phyloP scores from a whole-genome alignment of 23 tunicate genomes.

The Aplidium turbinatum region DNA sequence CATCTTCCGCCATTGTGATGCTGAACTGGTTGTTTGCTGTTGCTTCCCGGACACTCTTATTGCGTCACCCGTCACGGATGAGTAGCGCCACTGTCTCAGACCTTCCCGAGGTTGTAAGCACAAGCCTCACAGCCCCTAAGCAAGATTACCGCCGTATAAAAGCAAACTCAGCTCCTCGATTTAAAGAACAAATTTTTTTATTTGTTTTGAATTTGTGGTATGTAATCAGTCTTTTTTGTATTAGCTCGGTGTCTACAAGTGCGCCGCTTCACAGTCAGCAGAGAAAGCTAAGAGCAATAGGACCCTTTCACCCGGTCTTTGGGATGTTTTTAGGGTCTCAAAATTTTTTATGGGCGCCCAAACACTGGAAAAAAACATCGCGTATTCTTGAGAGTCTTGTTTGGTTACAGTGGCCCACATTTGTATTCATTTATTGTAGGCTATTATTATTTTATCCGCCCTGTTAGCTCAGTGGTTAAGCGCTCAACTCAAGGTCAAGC shows the following conservation, averaged over 20 bases:
- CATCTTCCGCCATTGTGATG: constrained; percentile 29
- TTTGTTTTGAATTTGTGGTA: constrained; percentile 1
- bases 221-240: background rate
- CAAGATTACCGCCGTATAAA: constrained; percentile 36
- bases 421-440: no score
- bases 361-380: no score
- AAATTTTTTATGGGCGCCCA: no score
- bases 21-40: constrained; percentile 28
- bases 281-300: no score
- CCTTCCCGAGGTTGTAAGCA: constrained; percentile 44
- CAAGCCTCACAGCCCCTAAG: constrained; percentile 37
- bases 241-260: background rate
- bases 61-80: constrained; percentile 38
- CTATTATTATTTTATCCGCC: no score
- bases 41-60: constrained; percentile 36
- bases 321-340: no score
- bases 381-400: no score
- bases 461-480: no score
- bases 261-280: no score
- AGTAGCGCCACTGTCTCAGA: constrained; percentile 38
- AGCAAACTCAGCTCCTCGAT: background rate
- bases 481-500: no score
- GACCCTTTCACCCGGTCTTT: no score
- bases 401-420: no score
- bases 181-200: background rate